Base-by-base conservation (phyloP, 2,797 vertebrate genomes). In the Dendrocincla tyrannina region DNA sequence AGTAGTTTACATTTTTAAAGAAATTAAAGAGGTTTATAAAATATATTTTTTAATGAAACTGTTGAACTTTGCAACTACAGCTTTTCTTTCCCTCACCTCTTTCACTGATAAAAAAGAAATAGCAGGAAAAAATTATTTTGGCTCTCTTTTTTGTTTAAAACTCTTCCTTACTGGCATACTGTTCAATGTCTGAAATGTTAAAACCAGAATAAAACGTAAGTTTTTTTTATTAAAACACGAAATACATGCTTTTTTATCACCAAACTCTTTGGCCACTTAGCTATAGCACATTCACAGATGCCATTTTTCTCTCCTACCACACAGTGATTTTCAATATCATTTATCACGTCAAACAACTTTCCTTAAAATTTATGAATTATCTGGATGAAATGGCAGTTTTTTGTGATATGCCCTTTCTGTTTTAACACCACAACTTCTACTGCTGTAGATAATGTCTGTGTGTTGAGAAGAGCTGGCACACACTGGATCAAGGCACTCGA, bases 311-410 rank as follows among this genome's bases (percentile, higher is more conserved):
- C 20, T 88, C 35, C 23, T 68, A 68, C 25, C 39, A 75, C 13
- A 58, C 1, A 58, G 58, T 53, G 66, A 81, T 78, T 78, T 93
- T 88, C 47, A 72, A 13, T 37, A 68, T 77, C 0, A 46, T 84
- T 77, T 73, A 81, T 88, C 64, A 59, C 15, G 50, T 69, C 28
- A 79, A 94, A 62, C 7, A 44, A 16, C 33, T 39, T 63, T 28
- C 35, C 82, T 93, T 94, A 91, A 81, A 75, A 89, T 72, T 73
- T 95, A 88, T 49, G 47, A 83, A 91, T 81, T 92, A 80, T 76
- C 55, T 66, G 58, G 50, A 55, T 81, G 32, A 92, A 93, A 91
- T 1, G 17, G 47, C 60, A 87, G 41, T 7, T 88, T 94, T 80
- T 86, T 37, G 37, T 42, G 2, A 66, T 46, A 59, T 9, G 22